A percentile compares a stretch with the other conserved stretches of the same genome.
Evolutionary conservation across 2,113 vertebrate genomes (phyloP).

Genomic region (Misgurnus mizolepis): DNA sequence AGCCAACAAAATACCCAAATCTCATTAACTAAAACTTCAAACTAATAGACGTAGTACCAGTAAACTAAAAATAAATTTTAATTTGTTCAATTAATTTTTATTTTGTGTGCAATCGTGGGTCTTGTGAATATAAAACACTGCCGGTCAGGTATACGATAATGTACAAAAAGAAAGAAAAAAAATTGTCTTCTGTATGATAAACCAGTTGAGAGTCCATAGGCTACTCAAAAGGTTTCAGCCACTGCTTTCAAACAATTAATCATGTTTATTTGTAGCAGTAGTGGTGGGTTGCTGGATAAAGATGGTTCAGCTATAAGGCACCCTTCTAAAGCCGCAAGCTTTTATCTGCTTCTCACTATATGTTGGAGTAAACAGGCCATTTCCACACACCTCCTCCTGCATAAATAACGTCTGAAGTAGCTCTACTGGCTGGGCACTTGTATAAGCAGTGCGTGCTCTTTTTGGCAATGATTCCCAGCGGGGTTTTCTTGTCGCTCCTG

Average conservation of each 20-base stretch:
- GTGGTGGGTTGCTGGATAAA: constrained; percentile 80
- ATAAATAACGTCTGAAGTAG: constrained; percentile 95
- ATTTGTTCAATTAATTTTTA: neutral
- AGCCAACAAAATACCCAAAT: neutral
- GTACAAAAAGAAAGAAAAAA: neutral
- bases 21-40: neutral
- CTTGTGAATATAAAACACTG: neutral
- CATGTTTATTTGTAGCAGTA: constrained; percentile 57
- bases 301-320: constrained; percentile 62
- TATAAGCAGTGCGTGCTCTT: constrained; percentile 93
- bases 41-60: too few species aligned
- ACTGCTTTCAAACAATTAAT: neutral
- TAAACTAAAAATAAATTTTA: neutral
- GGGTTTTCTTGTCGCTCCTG: constrained; percentile 77
- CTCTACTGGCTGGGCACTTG: constrained; percentile 94
- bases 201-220: neutral
- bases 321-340: constrained; percentile 76
- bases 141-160: neutral
- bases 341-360: constrained; percentile 90
- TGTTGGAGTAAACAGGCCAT: constrained; percentile 90
- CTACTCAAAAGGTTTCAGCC: neutral
- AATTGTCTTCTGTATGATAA: too few species aligned
- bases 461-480: constrained; percentile 64
- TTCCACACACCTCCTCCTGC: constrained; percentile 86
- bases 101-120: neutral